Evolutionary conservation across 2,888 invertebrate species (phyloP).

Genomic region (Callinectes sapidus): DNA sequence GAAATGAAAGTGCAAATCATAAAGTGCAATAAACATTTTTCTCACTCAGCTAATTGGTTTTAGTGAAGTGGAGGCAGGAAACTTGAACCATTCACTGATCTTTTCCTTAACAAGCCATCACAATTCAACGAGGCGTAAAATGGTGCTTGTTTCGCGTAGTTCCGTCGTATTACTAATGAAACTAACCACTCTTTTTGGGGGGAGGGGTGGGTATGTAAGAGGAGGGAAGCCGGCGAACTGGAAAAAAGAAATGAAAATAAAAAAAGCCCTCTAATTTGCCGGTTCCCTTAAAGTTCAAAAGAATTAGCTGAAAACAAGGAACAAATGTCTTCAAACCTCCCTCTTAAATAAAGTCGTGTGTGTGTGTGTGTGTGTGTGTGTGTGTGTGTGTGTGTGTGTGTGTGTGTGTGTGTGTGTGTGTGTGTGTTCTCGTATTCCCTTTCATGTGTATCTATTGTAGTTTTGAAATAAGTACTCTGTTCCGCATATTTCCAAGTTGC

Average conservation of each 20-base stretch:
- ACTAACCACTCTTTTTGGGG: too few species aligned
- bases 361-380: constrained; percentile 25
- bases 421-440: background rate
- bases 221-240: too few species aligned
- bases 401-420: background rate
- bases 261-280: too few species aligned
- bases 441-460: background rate
- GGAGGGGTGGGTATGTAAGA: too few species aligned
- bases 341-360: too few species aligned
- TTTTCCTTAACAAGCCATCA: background rate
- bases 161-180: background rate
- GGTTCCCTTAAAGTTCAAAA: too few species aligned
- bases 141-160: background rate
- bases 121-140: background rate
- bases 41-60: background rate
- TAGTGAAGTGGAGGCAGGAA: background rate
- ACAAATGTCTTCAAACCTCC: too few species aligned
- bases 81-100: background rate
- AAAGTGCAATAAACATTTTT: background rate
- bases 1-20: background rate
- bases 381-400: constrained; percentile 1
- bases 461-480: background rate
- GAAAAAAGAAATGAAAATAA: too few species aligned
- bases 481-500: background rate
- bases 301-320: too few species aligned